Evolutionary conservation across 2,113 vertebrate species (phyloP), one percentile per base, ranked within the genome.

Genomic region (Sebastes fasciatus): DNA sequence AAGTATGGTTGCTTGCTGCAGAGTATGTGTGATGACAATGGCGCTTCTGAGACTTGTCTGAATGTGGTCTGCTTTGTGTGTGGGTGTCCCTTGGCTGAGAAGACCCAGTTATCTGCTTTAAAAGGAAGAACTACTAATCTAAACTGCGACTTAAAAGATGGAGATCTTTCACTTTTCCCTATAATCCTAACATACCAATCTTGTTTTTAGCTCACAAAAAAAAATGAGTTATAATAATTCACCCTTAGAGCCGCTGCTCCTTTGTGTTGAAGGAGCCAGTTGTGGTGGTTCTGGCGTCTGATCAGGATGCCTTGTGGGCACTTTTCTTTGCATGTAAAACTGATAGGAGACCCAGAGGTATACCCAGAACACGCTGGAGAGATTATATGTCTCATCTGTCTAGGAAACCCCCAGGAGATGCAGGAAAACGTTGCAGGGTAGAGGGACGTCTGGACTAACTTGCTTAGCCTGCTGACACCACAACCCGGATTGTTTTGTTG

Each of bases 1-100:
- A 69, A 76, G 60, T n/a, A 1, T 62, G 8, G 73, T 55, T 80
- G 60, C 75, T 55, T 80, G 60, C 75, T 75, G 75, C 77, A 60
- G 65, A 75, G 75, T 11, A 73, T 72, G 16, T 8, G 16, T 57
- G 74, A 65, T 65, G 26, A 80, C 70, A 84, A 14, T 19, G 40
- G 60, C 0, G n/a, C 65, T 64, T 48, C 62, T n/a, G 62, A 79
- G 74, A 80, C 54, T 65, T 46, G 43, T 77, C 48, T 77, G 61
- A 71, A 74, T 42, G 43, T 66, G 17, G 21, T 54, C 55, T 49
- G n/a, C 45, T 83, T 78, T 83, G n/a, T 8, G 11, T 80, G 71
- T 71, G 82, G 65, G 71, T 57, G 55, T 82, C 45, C 40, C 58
- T 26, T 45, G 49, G 73, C 57, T 74, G 76, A 58, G n/a, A 45